Conservation (phyloP, 2,888 invertebrate species). For the Cryptocheilus praepositus region DNA sequence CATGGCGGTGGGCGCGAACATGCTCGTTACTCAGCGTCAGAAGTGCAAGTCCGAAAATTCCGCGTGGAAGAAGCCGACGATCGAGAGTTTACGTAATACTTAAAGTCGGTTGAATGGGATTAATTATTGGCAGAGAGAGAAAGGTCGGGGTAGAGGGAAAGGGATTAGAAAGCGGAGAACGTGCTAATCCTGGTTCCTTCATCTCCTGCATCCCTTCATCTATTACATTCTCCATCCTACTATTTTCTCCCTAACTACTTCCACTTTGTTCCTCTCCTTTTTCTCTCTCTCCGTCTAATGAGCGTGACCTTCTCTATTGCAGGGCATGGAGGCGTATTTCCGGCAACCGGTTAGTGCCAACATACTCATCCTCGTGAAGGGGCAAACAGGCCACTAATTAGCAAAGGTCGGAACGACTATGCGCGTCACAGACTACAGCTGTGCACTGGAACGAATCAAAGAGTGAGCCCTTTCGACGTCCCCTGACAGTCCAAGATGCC, state of each 20-base stretch:
- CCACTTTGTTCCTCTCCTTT: neutral
- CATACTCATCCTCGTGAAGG: slow-evolving; percentile 34
- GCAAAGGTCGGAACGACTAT: slow-evolving; percentile 53
- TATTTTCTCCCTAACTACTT: slow-evolving; percentile 1
- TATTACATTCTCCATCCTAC: neutral
- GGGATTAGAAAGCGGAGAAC: slow-evolving; percentile 17
- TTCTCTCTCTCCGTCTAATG: slow-evolving; percentile 47
- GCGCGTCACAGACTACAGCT: slow-evolving; percentile 11
- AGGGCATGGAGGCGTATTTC: slow-evolving; percentile 47
- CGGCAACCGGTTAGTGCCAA: slow-evolving; percentile 50
- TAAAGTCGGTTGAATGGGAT: too few relatives aligned
- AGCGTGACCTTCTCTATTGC: slow-evolving; percentile 46
- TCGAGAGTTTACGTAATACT: too few relatives aligned
- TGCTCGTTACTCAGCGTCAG: too few relatives aligned
- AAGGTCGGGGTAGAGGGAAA: neutral
- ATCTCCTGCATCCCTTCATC: neutral
- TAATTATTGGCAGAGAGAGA: too few relatives aligned
- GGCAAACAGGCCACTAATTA: slow-evolving; percentile 60
- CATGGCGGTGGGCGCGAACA: too few relatives aligned
- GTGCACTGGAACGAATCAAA: slow-evolving; percentile 21
- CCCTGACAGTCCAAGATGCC: slow-evolving; percentile 7
- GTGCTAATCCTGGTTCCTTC: slow-evolving; percentile 26
- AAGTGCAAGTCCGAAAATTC: too few relatives aligned
- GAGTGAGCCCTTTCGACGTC: neutral
- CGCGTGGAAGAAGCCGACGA: too few relatives aligned